Percentiles rank a stretch among this genome's conserved stretches.
These are phyloP conservation scores for Conger conger DNA, from an alignment of 2,113 vertebrate genomes.

Conservation along the genomic window DNA sequence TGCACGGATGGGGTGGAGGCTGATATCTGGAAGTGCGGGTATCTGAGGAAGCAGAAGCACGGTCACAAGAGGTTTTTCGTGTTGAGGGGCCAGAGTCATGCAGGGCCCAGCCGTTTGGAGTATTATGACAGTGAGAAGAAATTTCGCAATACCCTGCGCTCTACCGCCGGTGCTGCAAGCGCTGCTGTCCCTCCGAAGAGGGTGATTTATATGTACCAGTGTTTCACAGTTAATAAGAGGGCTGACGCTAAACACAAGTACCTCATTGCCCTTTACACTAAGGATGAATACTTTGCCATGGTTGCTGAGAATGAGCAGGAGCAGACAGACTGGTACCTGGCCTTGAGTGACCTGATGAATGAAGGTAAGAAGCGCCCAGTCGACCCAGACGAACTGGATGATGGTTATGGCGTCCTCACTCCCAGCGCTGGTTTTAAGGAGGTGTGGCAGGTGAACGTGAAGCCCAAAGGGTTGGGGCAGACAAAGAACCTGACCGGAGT, in stretches of 20 bases:
- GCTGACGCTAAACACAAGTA: conserved; percentile 75
- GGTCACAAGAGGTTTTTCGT: conserved; percentile 81
- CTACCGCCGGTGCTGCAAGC: conserved; percentile 27
- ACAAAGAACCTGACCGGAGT: conserved; percentile 78
- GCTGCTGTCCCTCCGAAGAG: conserved; percentile 65
- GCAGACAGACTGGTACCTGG: conserved; percentile 79
- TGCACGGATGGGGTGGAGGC: conserved; percentile 56
- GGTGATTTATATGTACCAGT: conserved; percentile 75
- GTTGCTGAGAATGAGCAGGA: conserved; percentile 75
- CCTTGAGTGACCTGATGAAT: conserved; percentile 75
- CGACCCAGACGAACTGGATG: conserved; percentile 39
- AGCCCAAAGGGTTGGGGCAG: conserved; percentile 77
- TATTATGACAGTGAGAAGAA: conserved; percentile 83
- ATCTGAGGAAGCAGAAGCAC: conserved; percentile 79
- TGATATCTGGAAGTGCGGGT: conserved; percentile 75
- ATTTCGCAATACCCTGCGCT: conserved; percentile 70
- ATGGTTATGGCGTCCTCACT: conserved; percentile 46
- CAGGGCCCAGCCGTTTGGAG: conserved; percentile 74
- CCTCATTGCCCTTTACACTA: conserved; percentile 79
- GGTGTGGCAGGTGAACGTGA: conserved; percentile 81
- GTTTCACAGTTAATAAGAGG: conserved; percentile 79
- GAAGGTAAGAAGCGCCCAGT: conserved; percentile 25
- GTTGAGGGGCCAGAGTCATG: conserved; percentile 69
- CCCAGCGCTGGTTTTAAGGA: conserved; percentile 72
- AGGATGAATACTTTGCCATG: conserved; percentile 80